Evolutionary conservation across 2,113 vertebrate genomes (phyloP).

Genomic region (Gulo gulo): DNA sequence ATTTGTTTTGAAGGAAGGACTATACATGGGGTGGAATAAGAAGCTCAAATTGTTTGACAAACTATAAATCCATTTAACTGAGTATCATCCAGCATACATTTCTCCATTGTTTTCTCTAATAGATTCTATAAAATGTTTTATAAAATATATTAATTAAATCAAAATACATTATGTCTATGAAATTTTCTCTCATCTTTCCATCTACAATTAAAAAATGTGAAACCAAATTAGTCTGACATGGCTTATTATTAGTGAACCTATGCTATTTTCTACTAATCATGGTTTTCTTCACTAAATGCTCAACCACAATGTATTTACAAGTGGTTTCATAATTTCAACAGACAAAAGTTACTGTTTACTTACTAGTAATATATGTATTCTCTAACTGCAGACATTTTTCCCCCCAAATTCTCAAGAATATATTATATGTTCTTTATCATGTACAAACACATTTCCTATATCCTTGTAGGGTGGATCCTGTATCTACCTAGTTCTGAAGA

Average conservation of each 20-base stretch:
- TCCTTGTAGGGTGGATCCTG: neutral
- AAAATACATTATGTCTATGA: neutral
- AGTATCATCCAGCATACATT: neutral
- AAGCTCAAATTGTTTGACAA: constrained; percentile 37
- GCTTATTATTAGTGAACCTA: constrained; percentile 2
- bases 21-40: neutral
- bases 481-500: constrained; percentile 11
- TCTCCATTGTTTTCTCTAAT: constrained; percentile 19
- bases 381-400: neutral
- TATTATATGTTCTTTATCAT: neutral
- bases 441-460: neutral
- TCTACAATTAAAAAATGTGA: constrained; percentile 17
- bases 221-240: neutral
- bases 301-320: neutral
- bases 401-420: neutral
- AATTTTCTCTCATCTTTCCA: constrained; percentile 12
- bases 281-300: neutral
- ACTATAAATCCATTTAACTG: neutral
- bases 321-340: neutral
- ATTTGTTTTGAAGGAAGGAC: constrained; percentile 64
- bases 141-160: constrained; percentile 38
- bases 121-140: constrained; percentile 27
- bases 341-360: neutral
- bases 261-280: neutral
- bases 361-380: neutral